phyloP scores from a whole-genome alignment of 2,888 invertebrate species.

The Tetranychus truncatus region DNA sequence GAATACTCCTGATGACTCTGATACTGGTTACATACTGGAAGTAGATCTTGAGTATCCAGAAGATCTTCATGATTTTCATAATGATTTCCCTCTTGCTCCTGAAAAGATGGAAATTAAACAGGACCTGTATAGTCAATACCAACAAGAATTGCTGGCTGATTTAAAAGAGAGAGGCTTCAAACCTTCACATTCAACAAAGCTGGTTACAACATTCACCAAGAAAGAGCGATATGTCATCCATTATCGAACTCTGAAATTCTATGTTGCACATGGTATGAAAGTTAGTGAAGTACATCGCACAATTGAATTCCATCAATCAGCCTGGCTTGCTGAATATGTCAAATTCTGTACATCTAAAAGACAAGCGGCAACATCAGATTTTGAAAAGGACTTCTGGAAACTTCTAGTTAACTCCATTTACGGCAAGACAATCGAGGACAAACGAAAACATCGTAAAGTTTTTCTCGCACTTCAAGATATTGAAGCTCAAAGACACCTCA shows the following conservation, averaged over 20 bases:
- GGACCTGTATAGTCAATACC: neutral
- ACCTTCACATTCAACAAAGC: neutral
- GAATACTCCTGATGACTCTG: neutral
- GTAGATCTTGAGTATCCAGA: neutral
- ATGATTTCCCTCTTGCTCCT: slow-evolving; percentile 6
- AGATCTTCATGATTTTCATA: neutral
- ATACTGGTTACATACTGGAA: neutral
- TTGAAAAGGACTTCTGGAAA: slow-evolving; percentile 33
- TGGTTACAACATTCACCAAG: slow-evolving; percentile 19
- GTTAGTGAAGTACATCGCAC: neutral
- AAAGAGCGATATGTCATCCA: slow-evolving; percentile 19
- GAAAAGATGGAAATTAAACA: neutral
- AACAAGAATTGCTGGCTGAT: neutral
- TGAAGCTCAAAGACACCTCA: slow-evolving; percentile 19
- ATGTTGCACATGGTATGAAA: neutral
- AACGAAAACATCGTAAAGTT: slow-evolving; percentile 29
- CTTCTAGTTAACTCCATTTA: slow-evolving; percentile 31
- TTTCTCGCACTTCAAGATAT: slow-evolving; percentile 29
- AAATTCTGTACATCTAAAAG: slow-evolving; percentile 23
- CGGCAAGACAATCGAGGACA: slow-evolving; percentile 31
- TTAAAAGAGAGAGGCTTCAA: neutral
- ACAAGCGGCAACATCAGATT: slow-evolving; percentile 29
- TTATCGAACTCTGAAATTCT: neutral
- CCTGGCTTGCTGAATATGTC: slow-evolving; percentile 25
- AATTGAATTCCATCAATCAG: slow-evolving; percentile 17